phyloP scores from a whole-genome alignment of 2,113 vertebrate species.

The Struthio camelus region DNA sequence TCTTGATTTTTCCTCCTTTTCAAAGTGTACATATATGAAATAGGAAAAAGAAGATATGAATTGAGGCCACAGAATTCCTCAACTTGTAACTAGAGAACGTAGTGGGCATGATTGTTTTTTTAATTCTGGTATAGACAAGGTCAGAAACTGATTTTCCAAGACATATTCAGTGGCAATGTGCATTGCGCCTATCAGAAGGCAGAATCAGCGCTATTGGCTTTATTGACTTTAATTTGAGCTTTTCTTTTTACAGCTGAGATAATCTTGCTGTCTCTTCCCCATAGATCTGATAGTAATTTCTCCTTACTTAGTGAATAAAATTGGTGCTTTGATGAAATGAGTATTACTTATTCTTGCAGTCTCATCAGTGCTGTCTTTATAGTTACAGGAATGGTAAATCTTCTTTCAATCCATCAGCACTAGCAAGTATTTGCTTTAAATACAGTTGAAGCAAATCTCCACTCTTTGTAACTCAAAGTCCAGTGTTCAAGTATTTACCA shows the following conservation, averaged over 20 bases:
- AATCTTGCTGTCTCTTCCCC: background rate
- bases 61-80: background rate
- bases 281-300: constrained; percentile 6
- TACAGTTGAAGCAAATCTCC: constrained; percentile 10
- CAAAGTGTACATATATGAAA: background rate
- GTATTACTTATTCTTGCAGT: constrained; percentile 29
- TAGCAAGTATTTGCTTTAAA: constrained; percentile 3
- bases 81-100: background rate
- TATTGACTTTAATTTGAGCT: background rate
- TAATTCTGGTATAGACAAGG: background rate
- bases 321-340: constrained; percentile 9
- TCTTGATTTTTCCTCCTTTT: background rate
- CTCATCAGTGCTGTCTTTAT: constrained; percentile 22
- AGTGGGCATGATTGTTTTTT: background rate
- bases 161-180: background rate
- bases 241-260: background rate
- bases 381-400: constrained; percentile 24
- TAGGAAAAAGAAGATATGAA: background rate
- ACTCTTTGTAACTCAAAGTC: background rate
- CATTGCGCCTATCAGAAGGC: background rate
- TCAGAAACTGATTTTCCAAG: background rate
- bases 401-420: constrained; percentile 8
- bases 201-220: background rate
- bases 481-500: background rate
- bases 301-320: constrained; percentile 30